Conservation (phyloP, 30 jellyfish, hydroid and myxozoan genomes). For the Turritopsis dohrnii region DNA sequence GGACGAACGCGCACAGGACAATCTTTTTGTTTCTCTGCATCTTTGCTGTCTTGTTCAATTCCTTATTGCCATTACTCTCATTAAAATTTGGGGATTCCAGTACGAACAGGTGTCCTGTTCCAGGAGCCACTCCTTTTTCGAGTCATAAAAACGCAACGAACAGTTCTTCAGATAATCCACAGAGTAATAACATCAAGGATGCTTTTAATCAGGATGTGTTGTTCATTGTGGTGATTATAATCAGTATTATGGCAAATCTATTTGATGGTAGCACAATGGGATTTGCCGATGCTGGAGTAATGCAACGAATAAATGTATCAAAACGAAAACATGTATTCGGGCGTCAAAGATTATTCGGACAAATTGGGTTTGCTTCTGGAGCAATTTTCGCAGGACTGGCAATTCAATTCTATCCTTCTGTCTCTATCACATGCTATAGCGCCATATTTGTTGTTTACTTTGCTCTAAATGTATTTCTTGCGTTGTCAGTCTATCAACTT, state of each 20-base stretch:
- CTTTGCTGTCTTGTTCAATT: not conserved
- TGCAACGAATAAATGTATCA: slow-evolving; percentile 15
- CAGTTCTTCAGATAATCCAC: not conserved
- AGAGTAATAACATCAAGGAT: not conserved
- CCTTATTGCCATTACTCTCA: not conserved
- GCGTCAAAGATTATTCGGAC: slow-evolving; percentile 60
- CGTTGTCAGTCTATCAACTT: not conserved
- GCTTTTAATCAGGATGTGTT: not conserved
- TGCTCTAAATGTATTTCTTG: not conserved
- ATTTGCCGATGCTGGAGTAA: slow-evolving; percentile 26
- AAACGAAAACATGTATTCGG: slow-evolving; percentile 1
- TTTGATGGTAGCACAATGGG: slow-evolving; percentile 24
- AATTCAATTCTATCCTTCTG: slow-evolving; percentile 25
- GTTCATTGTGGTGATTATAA: not conserved
- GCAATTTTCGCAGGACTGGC: slow-evolving; percentile 62
- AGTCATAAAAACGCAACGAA: not conserved
- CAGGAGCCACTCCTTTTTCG: not conserved
- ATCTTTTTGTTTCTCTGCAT: not conserved
- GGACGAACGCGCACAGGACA: slow-evolving; percentile 8
- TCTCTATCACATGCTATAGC: slow-evolving; percentile 13
- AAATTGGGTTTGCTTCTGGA: slow-evolving; percentile 72
- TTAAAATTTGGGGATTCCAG: not conserved
- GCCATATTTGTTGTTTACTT: slow-evolving; percentile 3
- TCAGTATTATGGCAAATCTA: not conserved
- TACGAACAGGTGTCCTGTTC: slow-evolving; percentile 12